Evolutionary conservation across 2,888 invertebrate species (phyloP), one percentile per base, ranked within the genome.

Genomic region (Cephus pulcher): DNA sequence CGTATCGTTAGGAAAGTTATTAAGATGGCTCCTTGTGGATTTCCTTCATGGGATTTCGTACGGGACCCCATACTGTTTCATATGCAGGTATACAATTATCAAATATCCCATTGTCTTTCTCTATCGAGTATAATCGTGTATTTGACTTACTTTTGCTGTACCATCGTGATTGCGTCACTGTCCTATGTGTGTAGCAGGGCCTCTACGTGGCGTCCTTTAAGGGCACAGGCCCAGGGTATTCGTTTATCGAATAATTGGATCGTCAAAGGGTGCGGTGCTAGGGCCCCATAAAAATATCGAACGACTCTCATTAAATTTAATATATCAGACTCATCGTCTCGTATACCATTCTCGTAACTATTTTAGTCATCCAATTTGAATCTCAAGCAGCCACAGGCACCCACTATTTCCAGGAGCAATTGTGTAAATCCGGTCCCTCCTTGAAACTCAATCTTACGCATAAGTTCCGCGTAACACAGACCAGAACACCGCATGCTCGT

Each of bases 351-450:
- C 56, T 56, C 23, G 56, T 56, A 56, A 56, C 56, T 56, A 56
- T 71, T 71, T 71, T 71, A 15, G 34, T 71, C 71, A 34, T 71
- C 34, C 71, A 71, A 71, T 71, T 71, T 71, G 33, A 71, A 71
- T 71, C 71, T 71, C 71, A 71, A 71, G 71, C 71, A 71, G 71
- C 33, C 71, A 34, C 71, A 23, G 12, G 33, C 71, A 34, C 32
- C 6, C 32, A 71, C 71, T 71, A 71, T 71, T 71, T 71, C 71
- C 71, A 71, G 32, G 71, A 71, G 71, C 34, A 71, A 71, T 71
- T 71, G 71, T 71, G 34, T 34, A 71, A 71, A 71, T 71, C 71
- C 71, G 71, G 32, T 34, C 71, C 71, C 71, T 71, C 71, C 71
- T 71, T 71, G 71, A 71, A 34, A 71, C 71, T 34, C 71, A 71